A percentile compares a stretch with the other conserved stretches of the same genome.
Conservation (phyloP, 2,888 invertebrate species). For the Leuctra nigra region DNA sequence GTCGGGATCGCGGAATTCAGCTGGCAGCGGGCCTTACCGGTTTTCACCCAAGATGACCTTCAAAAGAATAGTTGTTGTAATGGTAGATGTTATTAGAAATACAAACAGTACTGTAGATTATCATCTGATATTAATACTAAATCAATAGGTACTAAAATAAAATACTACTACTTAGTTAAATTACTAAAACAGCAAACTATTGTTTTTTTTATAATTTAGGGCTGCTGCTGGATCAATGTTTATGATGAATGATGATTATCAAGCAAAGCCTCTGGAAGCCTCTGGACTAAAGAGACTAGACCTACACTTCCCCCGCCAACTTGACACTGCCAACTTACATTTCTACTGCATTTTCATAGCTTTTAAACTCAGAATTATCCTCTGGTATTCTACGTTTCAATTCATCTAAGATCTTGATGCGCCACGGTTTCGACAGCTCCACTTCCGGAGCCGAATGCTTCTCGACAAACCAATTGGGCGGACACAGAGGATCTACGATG, state of each 20-base stretch:
- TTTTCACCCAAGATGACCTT: constrained; percentile 75
- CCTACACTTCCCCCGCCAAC: too few relatives aligned
- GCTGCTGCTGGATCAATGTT: too few relatives aligned
- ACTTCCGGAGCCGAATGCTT: constrained; percentile 48
- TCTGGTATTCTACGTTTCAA: constrained; percentile 49
- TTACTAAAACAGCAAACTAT: too few relatives aligned
- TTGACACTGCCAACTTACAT: too few relatives aligned
- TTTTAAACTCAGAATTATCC: constrained; percentile 45
- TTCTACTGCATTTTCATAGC: constrained; percentile 73
- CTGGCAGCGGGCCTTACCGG: constrained; percentile 65
- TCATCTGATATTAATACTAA: background rate
- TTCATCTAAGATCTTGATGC: constrained; percentile 61
- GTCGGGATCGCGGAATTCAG: constrained; percentile 35
- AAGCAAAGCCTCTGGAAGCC: too few relatives aligned
- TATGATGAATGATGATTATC: too few relatives aligned
- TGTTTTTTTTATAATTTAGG: too few relatives aligned
- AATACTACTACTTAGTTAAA: background rate
- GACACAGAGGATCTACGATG: constrained; percentile 59
- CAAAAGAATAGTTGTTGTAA: background rate
- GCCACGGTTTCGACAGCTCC: constrained; percentile 65
- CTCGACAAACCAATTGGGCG: constrained; percentile 60
- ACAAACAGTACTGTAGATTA: background rate
- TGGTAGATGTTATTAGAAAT: background rate
- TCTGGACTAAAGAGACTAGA: too few relatives aligned
- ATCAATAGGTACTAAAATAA: background rate